Conservation (phyloP, 2,888 invertebrate genomes). For the Caenorhabditis becei region DNA sequence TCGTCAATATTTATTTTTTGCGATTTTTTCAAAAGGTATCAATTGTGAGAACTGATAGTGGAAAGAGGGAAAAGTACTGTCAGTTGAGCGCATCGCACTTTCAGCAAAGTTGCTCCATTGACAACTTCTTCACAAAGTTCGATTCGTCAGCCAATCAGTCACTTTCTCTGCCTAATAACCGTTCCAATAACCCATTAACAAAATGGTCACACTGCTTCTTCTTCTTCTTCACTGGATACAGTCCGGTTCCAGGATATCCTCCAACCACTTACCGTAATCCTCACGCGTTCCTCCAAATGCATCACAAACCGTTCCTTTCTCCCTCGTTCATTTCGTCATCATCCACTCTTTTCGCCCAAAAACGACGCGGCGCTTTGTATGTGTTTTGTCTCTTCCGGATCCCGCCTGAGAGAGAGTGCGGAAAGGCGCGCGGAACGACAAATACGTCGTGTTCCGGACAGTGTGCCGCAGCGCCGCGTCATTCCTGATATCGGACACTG, state of each 20-base stretch:
- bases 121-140: too few species aligned
- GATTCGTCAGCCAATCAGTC: too few species aligned
- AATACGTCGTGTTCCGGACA: slow-evolving; percentile 56
- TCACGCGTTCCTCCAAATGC: slow-evolving; percentile 27
- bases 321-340: slow-evolving; percentile 27
- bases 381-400: slow-evolving; percentile 53
- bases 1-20: not conserved
- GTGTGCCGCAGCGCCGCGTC: slow-evolving; percentile 26
- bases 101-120: too few species aligned
- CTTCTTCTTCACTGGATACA: slow-evolving; percentile 16
- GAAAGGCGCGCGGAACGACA: slow-evolving; percentile 48
- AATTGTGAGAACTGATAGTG: not conserved
- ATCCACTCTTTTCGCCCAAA: slow-evolving; percentile 19
- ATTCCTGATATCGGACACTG: slow-evolving; percentile 42
- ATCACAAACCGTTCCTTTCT: slow-evolving; percentile 38
- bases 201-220: not conserved
- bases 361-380: slow-evolving; percentile 35
- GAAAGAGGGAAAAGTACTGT: too few species aligned
- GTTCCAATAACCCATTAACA: slow-evolving; percentile 12
- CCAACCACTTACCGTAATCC: slow-evolving; percentile 34
- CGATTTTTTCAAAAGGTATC: not conserved
- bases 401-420: not conserved
- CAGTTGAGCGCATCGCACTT: too few species aligned
- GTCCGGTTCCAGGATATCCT: slow-evolving; percentile 36
- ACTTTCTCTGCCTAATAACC: not conserved